Percentiles rank a stretch among this genome's conserved stretches.
These are phyloP conservation scores for Lophius americanus DNA, from an alignment of 2,797 vertebrate species.

Conservation along the genomic window DNA sequence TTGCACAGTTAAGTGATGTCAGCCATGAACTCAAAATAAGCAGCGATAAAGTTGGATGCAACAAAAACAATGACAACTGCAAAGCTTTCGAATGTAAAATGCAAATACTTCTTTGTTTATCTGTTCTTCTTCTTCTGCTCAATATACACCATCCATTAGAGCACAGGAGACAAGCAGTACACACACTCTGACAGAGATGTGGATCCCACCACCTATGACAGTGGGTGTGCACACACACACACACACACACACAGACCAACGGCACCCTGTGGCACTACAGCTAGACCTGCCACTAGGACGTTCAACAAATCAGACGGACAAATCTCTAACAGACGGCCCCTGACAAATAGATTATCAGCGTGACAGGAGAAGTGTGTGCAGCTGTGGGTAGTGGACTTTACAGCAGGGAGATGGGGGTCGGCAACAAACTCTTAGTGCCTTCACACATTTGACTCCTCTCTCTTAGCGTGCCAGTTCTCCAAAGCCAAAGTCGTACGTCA, in stretches of 20 bases:
- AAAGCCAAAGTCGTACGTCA: conserved; percentile 48
- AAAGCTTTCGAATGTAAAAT: conserved; percentile 4
- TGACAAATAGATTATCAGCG: conserved; percentile 94
- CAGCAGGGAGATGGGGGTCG: conserved; percentile 36
- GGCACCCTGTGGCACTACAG: conserved; percentile 76
- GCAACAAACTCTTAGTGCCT: conserved; percentile 45
- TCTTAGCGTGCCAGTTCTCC: conserved; percentile 4
- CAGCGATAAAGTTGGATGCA: not conserved
- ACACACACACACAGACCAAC: conserved; percentile 36
- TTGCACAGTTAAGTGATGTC: no score
- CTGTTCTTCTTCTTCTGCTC: conserved; percentile 27
- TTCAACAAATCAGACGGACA: conserved; percentile 88
- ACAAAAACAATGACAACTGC: not conserved
- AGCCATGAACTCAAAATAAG: not conserved
- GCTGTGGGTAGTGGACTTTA: conserved; percentile 74
- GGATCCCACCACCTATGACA: conserved; percentile 89
- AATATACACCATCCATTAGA: conserved; percentile 40
- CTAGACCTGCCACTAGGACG: conserved; percentile 87
- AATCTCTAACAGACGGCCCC: conserved; percentile 93
- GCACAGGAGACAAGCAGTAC: conserved; percentile 53
- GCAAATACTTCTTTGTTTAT: conserved; percentile 8
- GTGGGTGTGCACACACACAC: conserved; percentile 32
- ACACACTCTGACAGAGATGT: conserved; percentile 88
- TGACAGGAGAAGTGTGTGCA: conserved; percentile 82
- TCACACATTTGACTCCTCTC: conserved; percentile 61